phyloP scores from a whole-genome alignment of 2,888 invertebrate genomes.

The Drosophila borealis region DNA sequence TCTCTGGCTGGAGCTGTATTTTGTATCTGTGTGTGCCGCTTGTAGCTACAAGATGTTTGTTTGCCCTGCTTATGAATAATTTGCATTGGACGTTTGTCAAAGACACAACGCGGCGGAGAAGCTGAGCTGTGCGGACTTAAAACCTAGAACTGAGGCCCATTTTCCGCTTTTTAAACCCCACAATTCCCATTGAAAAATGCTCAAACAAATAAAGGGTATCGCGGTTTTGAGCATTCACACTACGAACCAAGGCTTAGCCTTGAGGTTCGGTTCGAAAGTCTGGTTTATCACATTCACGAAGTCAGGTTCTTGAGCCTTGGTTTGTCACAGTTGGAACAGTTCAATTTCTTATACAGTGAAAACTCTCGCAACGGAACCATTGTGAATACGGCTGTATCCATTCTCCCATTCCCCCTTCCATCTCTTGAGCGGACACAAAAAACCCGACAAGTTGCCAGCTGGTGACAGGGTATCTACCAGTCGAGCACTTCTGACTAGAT shows the following conservation, averaged over 20 bases:
- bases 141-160: slow-evolving; percentile 34
- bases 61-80: slow-evolving; percentile 73
- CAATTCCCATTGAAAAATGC: background rate
- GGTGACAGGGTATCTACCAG: background rate
- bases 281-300: no score
- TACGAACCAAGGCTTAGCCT: no score
- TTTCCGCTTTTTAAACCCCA: slow-evolving; percentile 10
- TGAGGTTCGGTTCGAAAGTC: no score
- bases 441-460: no score
- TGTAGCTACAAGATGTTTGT: slow-evolving; percentile 60
- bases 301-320: no score
- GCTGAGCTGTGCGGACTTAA: slow-evolving; percentile 32
- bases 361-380: no score
- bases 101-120: slow-evolving; percentile 17
- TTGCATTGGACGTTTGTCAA: slow-evolving; percentile 64
- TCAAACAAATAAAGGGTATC: background rate
- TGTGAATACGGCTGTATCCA: no score
- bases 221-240: background rate
- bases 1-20: background rate
- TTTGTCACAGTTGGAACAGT: no score
- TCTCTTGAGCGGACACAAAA: no score
- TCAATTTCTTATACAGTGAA: no score
- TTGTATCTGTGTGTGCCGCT: background rate
- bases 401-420: no score
- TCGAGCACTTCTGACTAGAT: background rate